Base-by-base conservation (phyloP, 1,140 invertebrate genomes). In the Semibalanus balanoides region DNA sequence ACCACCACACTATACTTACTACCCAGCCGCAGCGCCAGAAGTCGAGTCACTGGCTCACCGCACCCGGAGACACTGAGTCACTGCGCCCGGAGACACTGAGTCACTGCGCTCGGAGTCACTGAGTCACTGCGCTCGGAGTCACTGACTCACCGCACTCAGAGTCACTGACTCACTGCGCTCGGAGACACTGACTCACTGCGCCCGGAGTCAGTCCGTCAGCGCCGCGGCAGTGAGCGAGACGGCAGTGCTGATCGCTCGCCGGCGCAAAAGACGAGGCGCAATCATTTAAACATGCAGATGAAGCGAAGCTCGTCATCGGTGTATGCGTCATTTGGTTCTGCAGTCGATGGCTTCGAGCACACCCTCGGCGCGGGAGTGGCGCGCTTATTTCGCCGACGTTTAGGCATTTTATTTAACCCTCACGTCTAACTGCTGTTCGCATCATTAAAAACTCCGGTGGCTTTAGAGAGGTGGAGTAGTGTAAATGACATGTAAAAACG, bases 401-500 rank as follows among this genome's bases (percentile, higher is more conserved):
- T 25, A 25, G 51, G 51, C 51, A 64, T 64, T 64, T 64, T 64
- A 64, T 64, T 64, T 64, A 64, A 64, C 51, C 51, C 51, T 25
- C 51, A 3, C 51, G 51, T 25, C 22, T 64, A 64, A 64, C 51
- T 64, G 51, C 51, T 64, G 51, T 25, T 64, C 51, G 51, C 51
- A 64, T 64, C 51, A 64, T 64, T 64, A 64, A 64, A 64, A 64
- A 64, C 51, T 64, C 51, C 51, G 51, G 9, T 25, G 11, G 51
- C 51, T 64, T 64, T 64, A 64, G 9, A 22, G 51, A 64, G 51
- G 11, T 25, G 51, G 51, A 64, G 51, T 19, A 64, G 51, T 64
- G 51, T 64, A 64, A 64, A 64, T 64, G 51, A 64, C 51, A 64
- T 64, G 51, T 64, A 64, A 64, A 64, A 64, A 64, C 51, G 51